Percentiles rank a stretch among this genome's conserved stretches.
These are phyloP conservation scores for Philaenus spumarius DNA, from an alignment of 1,140 invertebrate genomes.

Conservation along the genomic window DNA sequence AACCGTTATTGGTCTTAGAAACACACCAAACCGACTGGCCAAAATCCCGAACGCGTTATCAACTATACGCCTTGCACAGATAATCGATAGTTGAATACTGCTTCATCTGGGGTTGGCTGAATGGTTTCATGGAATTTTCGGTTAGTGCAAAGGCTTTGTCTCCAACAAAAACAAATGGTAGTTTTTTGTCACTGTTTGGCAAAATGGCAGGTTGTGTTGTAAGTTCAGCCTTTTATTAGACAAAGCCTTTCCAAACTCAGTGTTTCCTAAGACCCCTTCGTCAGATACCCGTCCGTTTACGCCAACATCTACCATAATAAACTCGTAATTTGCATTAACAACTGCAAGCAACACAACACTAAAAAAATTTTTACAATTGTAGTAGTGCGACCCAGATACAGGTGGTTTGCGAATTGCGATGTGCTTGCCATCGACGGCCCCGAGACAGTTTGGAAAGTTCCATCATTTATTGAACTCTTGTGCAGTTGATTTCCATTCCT, in stretches of 20 bases:
- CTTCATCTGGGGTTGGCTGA: conserved; percentile 26
- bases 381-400: conserved; percentile 27
- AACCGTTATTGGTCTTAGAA: too few species aligned
- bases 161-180: conserved; percentile 34
- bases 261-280: too few species aligned
- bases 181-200: too few species aligned
- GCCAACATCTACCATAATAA: too few species aligned
- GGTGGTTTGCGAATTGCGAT: conserved; percentile 24
- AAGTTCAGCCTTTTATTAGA: not conserved
- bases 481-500: not conserved
- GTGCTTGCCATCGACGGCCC: conserved; percentile 37
- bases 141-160: conserved; percentile 41
- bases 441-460: too few species aligned
- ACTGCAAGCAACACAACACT: too few species aligned
- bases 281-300: too few species aligned
- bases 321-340: too few species aligned
- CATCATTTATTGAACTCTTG: conserved; percentile 15
- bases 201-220: not conserved
- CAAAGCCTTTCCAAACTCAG: not conserved
- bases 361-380: conserved; percentile 36
- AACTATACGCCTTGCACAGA: conserved; percentile 29
- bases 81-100: conserved; percentile 37
- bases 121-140: conserved; percentile 38
- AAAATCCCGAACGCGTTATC: too few species aligned
- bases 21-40: conserved; percentile 42